These are phyloP conservation scores for Dryoscopus gambensis DNA, from an alignment of 2,113 vertebrate species.

Conservation along the genomic window DNA sequence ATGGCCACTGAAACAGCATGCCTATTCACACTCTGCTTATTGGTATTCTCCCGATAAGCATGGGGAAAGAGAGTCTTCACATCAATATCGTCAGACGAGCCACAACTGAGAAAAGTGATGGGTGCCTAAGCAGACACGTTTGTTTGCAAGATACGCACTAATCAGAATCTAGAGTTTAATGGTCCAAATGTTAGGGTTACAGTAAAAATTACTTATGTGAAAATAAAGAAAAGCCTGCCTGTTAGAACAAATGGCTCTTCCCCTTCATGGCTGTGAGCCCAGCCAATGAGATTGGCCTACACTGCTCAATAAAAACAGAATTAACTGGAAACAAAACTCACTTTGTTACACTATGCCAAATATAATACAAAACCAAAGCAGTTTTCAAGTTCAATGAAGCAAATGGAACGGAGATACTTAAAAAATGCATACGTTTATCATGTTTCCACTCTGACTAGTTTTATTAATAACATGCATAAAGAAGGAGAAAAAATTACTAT, in stretches of 20 bases:
- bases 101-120: neutral
- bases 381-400: neutral
- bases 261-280: neutral
- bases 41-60: neutral
- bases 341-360: neutral
- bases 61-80: neutral
- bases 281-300: neutral
- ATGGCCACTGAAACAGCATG: neutral
- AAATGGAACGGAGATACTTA: neutral
- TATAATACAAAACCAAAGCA: neutral
- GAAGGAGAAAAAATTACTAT: fast-evolving
- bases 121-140: neutral
- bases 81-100: neutral
- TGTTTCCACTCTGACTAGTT: neutral
- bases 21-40: neutral
- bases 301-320: neutral
- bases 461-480: neutral
- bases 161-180: neutral
- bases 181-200: neutral
- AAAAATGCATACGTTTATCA: neutral
- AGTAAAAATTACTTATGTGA: neutral
- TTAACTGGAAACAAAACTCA: neutral
- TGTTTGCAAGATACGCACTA: neutral
- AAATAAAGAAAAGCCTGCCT: neutral
- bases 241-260: neutral